A percentile compares a stretch with the other conserved stretches of the same genome.
These are phyloP conservation scores for Cinclus mexicanus DNA, from an alignment of 2,113 vertebrate genomes.

Conservation along the genomic window DNA sequence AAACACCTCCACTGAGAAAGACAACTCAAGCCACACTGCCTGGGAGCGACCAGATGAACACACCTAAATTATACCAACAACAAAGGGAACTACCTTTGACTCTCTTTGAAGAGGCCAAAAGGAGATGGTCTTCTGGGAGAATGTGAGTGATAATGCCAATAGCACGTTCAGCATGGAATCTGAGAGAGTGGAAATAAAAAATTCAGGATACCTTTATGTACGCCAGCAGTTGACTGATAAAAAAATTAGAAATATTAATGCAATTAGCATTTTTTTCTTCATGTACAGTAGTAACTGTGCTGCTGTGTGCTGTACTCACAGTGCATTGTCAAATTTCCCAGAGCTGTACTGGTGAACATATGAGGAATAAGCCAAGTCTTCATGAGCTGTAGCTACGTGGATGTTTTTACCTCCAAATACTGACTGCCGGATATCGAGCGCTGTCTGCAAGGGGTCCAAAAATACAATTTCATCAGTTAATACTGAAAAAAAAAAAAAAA, in stretches of 20 bases:
- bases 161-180: slow-evolving; percentile 98
- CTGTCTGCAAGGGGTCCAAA: slow-evolving; percentile 80
- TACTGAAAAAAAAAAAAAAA: neutral
- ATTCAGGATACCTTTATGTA: neutral
- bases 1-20: neutral
- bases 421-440: slow-evolving; percentile 96
- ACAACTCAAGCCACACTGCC: neutral
- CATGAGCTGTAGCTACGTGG: slow-evolving; percentile 96
- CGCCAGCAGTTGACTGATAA: neutral
- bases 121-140: slow-evolving; percentile 97
- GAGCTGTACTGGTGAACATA: slow-evolving; percentile 99
- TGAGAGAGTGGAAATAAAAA: slow-evolving; percentile 60
- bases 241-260: neutral
- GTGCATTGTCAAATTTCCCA: slow-evolving; percentile 96
- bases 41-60: neutral
- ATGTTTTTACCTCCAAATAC: slow-evolving; percentile 99
- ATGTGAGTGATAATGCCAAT: slow-evolving; percentile 99
- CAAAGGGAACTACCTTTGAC: slow-evolving; percentile 87
- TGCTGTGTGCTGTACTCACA: slow-evolving; percentile 82
- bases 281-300: neutral
- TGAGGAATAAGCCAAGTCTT: slow-evolving; percentile 96
- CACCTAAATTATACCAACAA: neutral
- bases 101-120: slow-evolving; percentile 97
- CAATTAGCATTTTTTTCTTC: neutral
- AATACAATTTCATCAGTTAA: neutral